Conservation (phyloP, 2,113 vertebrate genomes). For the Paramisgurnus dabryanus region DNA sequence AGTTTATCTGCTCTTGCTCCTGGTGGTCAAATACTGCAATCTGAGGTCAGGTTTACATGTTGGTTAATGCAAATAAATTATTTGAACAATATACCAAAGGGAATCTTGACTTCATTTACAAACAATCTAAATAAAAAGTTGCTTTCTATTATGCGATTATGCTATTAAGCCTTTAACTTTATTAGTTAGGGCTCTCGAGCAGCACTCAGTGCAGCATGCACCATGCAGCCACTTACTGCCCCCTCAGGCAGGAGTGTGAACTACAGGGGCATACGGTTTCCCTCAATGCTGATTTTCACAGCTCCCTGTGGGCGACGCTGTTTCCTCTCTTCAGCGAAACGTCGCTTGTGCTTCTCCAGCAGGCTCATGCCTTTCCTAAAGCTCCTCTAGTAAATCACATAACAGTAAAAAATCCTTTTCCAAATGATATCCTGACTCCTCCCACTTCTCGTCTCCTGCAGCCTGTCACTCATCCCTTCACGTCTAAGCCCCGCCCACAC, state of each 20-base stretch:
- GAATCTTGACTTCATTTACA: too few species aligned
- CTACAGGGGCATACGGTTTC: constrained; percentile 94
- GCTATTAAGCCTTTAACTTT: too few species aligned
- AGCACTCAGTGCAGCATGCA: constrained; percentile 43
- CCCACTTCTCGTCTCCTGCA: background rate
- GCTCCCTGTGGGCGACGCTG: constrained; percentile 82
- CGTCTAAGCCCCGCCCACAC: background rate
- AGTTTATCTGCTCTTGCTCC: too few species aligned
- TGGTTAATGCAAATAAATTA: too few species aligned
- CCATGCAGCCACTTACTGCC: constrained; percentile 74
- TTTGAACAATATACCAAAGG: too few species aligned
- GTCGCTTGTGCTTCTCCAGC: constrained; percentile 96
- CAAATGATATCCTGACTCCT: background rate
- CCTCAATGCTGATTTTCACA: constrained; percentile 97
- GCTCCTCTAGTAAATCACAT: constrained; percentile 79
- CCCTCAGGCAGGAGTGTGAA: constrained; percentile 49
- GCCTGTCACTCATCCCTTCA: background rate
- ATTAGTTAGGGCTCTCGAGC: constrained; percentile 10
- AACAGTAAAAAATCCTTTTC: background rate
- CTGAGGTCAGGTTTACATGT: too few species aligned
- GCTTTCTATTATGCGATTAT: too few species aligned
- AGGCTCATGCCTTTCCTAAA: constrained; percentile 85
- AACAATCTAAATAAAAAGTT: too few species aligned
- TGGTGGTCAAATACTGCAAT: too few species aligned
- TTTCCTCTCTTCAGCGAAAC: constrained; percentile 88